phyloP scores from a whole-genome alignment of 2,113 vertebrate species.

The Pseudolaguvia tuberculata region DNA sequence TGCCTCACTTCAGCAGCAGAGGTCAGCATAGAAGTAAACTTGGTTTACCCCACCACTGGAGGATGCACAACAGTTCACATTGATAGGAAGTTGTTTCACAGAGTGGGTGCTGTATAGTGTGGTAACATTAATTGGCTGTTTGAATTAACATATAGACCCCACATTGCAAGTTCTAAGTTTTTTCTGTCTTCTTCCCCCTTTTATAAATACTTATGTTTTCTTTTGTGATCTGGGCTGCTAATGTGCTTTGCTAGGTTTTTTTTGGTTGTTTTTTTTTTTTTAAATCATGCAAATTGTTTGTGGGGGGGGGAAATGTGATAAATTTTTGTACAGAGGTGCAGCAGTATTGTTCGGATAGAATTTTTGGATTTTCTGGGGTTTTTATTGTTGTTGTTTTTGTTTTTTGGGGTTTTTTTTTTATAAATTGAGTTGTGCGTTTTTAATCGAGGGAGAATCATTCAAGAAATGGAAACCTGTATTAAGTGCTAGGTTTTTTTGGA shows the following conservation, averaged over 20 bases:
- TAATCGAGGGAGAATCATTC: not conserved
- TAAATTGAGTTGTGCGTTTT: not conserved
- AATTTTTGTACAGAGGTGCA: slow-evolving; percentile 35
- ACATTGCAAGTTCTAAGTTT: not conserved
- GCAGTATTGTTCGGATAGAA: slow-evolving; percentile 22
- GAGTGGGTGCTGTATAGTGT: slow-evolving; percentile 1
- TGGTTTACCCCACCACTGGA: slow-evolving; percentile 9
- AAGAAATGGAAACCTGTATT: slow-evolving; percentile 19
- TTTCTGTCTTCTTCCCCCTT: not conserved
- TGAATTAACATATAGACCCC: not conserved
- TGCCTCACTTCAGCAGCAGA: slow-evolving; percentile 32
- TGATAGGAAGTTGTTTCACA: slow-evolving; percentile 1
- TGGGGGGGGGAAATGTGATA: slow-evolving; percentile 19
- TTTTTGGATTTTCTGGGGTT: slow-evolving; percentile 20
- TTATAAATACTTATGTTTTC: slow-evolving; percentile 17
- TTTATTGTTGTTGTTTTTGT: too few species aligned
- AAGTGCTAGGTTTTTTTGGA: slow-evolving; percentile 19
- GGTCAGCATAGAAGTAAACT: slow-evolving; percentile 25
- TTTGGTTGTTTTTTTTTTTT: slow-evolving; percentile 27
- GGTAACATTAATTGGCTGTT: not conserved
- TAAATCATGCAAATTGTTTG: slow-evolving; percentile 34
- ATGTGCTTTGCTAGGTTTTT: slow-evolving; percentile 33
- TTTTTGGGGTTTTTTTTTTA: too few species aligned
- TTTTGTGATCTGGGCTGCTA: slow-evolving; percentile 29
- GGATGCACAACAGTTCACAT: slow-evolving; percentile 14